Evolutionary conservation across 2,113 vertebrate species (phyloP).

Genomic region (Cyphomyrus discorhynchus): DNA sequence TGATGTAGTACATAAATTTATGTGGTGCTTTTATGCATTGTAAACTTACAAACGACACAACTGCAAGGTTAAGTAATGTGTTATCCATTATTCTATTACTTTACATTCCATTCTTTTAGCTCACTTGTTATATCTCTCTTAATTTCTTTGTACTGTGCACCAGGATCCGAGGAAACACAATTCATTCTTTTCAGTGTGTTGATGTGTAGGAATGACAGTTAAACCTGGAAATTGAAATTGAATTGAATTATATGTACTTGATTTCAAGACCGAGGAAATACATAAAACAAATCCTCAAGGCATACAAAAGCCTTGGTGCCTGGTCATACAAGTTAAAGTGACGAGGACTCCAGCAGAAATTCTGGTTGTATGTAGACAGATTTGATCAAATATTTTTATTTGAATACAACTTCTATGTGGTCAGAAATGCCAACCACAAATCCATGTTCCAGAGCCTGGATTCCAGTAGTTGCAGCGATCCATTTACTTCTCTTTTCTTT

Average conservation of each 20-base stretch:
- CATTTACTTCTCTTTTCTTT: neutral
- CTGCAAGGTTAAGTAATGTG: too few species aligned
- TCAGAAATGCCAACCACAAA: neutral
- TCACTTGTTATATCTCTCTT: neutral
- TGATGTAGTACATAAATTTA: too few species aligned
- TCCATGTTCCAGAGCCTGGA: neutral
- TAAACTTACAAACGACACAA: too few species aligned
- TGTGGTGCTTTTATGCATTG: too few species aligned
- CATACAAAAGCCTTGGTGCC: neutral
- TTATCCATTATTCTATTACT: neutral
- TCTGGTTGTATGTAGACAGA: neutral
- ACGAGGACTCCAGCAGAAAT: neutral
- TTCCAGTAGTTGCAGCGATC: neutral
- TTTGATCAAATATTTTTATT: neutral
- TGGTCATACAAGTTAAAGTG: neutral
- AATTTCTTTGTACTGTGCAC: neutral
- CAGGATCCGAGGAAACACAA: neutral
- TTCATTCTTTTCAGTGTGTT: neutral
- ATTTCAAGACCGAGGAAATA: neutral
- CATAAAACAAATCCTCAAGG: neutral
- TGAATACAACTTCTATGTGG: neutral
- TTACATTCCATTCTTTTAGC: neutral
- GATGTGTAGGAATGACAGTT: neutral
- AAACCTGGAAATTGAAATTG: neutral
- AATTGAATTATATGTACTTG: neutral